Evolutionary conservation across 2,797 vertebrate genomes (phyloP), one percentile per base, ranked within the genome.

Genomic region (Rachycentron canadum): DNA sequence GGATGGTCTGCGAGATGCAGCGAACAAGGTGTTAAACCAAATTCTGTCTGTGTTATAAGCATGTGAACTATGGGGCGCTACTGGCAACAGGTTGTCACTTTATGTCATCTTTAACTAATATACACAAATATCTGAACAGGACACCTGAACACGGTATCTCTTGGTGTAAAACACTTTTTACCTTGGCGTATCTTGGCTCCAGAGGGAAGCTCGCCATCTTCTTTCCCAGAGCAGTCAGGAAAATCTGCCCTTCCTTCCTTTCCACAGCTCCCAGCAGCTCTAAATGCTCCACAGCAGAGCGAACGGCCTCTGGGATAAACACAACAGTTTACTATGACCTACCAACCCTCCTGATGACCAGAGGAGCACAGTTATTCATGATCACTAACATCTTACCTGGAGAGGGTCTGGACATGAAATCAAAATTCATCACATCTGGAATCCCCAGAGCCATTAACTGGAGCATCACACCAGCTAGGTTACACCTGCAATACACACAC

Each of bases 341-440:
- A 14, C 0, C 13, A 16, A 13, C 14, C 1, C 13, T 2, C 2
- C 49, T 7, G 1, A 25, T 3, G 23, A 56, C 6, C 19, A 7
- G 19, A 68, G 4, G 36, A 13, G 3, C 21, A 41, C 1, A 67
- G 25, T 5, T 36, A 56, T 21, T 36, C 2, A 28, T 23, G 8
- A 56, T 26, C 36, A 30, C 21, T 0, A 0, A 43, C 50, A 10
- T 70, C 91, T 93, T 88, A 99, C 98, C 98, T 83, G 97, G 95
- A 67, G 97, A 98, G 0, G 98, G 98, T 82, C 97, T 99, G 69
- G 98, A 98, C 96, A 99, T 96, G 88, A 99, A 99, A 87, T 99
- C 98, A 93, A 99, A 99, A 79, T 96, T 97, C 65, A 97, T 96
- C 77, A 99, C 96, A 1, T 98, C 94, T 72, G 97, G 96, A 88